Evolutionary conservation across 2,113 vertebrate species (phyloP).

Genomic region (Xiphorhynchus elegans): DNA sequence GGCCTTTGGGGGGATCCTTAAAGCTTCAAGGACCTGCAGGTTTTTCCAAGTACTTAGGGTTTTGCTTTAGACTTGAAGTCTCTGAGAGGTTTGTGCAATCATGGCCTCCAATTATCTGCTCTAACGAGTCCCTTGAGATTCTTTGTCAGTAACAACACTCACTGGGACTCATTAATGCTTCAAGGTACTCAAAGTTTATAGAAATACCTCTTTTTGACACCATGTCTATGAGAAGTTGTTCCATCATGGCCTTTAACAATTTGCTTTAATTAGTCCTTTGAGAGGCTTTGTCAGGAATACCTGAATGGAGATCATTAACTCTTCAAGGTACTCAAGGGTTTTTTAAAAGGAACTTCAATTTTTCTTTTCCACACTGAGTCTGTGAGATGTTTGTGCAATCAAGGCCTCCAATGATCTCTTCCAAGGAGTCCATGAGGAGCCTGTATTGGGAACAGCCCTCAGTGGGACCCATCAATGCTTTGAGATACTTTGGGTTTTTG

Average conservation of each 20-base stretch:
- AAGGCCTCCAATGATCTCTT: background rate
- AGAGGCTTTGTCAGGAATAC: background rate
- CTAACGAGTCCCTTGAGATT: background rate
- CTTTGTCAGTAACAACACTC: too few relatives aligned
- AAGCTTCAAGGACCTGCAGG: too few relatives aligned
- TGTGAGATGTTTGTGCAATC: background rate
- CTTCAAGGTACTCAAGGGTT: background rate
- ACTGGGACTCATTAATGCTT: too few relatives aligned
- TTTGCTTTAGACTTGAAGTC: too few relatives aligned
- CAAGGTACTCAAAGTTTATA: too few relatives aligned
- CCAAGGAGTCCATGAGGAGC: too few relatives aligned
- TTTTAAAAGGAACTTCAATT: background rate
- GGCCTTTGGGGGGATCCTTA: too few relatives aligned
- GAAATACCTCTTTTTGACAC: background rate
- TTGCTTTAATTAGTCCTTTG: background rate
- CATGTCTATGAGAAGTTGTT: background rate
- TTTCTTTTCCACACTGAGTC: background rate
- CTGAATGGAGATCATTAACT: background rate
- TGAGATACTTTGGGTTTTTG: too few relatives aligned
- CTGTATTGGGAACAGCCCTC: too few relatives aligned
- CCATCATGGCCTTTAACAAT: background rate
- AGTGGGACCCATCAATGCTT: too few relatives aligned
- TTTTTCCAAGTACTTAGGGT: too few relatives aligned
- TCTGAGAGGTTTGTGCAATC: too few relatives aligned
- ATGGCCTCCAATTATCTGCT: background rate